These are phyloP conservation scores for Sorex araneus DNA, from an alignment of 2,113 vertebrate species.

Conservation along the genomic window DNA sequence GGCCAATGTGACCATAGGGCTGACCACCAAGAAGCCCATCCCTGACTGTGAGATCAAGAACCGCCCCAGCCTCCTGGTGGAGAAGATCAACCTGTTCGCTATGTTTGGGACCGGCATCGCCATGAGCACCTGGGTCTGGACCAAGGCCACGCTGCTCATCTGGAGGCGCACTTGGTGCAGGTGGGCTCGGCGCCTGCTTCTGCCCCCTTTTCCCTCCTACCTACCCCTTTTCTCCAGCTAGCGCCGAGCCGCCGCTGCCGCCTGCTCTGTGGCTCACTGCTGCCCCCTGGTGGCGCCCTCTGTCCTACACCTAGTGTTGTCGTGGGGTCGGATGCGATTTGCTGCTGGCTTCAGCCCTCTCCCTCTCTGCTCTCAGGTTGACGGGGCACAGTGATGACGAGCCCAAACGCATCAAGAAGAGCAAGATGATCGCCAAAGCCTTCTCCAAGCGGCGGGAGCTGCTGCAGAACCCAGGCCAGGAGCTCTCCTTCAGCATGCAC, in stretches of 20 bases:
- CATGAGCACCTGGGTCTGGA: constrained; percentile 99
- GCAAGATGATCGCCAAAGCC: constrained; percentile 99
- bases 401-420: constrained; percentile 98
- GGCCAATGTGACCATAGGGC: constrained; percentile 98
- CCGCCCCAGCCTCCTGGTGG: constrained; percentile 96
- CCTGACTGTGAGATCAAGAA: constrained; percentile 98
- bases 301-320: neutral
- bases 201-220: neutral
- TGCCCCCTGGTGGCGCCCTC: constrained; percentile 62
- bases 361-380: constrained; percentile 88
- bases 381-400: constrained; percentile 96
- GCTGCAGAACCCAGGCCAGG: constrained; percentile 95
- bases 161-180: constrained; percentile 99
- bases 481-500: constrained; percentile 98
- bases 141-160: constrained; percentile 98
- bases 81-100: constrained; percentile 99
- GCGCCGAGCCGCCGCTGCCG: neutral
- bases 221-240: neutral
- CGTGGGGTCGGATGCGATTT: no score
- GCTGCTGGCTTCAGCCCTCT: no score
- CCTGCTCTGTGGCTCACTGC: constrained; percentile 46
- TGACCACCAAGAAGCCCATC: constrained; percentile 97
- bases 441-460: constrained; percentile 97
- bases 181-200: constrained; percentile 82
- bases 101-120: constrained; percentile 98